Percentiles rank a stretch among this genome's conserved stretches.
phyloP scores from a whole-genome alignment of 2,113 vertebrate species.

The Melozone crissalis region DNA sequence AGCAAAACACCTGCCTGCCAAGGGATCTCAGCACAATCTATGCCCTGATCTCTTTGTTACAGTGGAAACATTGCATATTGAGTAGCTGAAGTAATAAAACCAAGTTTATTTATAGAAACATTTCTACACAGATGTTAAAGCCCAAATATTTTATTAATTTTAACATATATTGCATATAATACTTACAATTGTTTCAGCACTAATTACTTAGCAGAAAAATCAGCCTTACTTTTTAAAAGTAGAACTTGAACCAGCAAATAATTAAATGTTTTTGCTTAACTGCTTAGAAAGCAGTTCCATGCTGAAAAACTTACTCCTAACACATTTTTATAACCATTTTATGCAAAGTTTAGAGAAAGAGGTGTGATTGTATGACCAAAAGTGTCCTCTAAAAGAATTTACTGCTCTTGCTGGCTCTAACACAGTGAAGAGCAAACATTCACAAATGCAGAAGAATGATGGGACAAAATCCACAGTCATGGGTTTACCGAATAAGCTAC shows the following conservation, averaged over 20 bases:
- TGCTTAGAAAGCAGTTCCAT: not conserved
- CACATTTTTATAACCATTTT: not conserved
- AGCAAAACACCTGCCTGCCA: not conserved
- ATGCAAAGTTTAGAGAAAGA: not conserved
- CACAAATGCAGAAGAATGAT: not conserved
- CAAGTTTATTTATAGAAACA: not conserved
- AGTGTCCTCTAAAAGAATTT: not conserved
- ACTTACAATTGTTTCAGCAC: not conserved
- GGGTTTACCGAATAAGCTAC: not conserved
- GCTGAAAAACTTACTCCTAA: not conserved
- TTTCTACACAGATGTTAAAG: not conserved
- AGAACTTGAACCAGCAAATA: not conserved
- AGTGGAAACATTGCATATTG: not conserved
- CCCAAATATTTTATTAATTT: not conserved
- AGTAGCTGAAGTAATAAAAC: not conserved
- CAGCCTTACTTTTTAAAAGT: not conserved
- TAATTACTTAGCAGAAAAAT: not conserved
- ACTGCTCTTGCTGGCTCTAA: not conserved
- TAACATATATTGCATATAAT: not conserved
- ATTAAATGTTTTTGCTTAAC: not conserved
- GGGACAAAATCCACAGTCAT: not conserved
- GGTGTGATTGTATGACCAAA: fast-evolving
- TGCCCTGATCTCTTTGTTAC: not conserved
- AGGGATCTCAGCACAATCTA: not conserved
- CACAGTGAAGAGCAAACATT: not conserved